Evolutionary conservation across 2,113 vertebrate species (phyloP).

Genomic region (Plecotus auritus): DNA sequence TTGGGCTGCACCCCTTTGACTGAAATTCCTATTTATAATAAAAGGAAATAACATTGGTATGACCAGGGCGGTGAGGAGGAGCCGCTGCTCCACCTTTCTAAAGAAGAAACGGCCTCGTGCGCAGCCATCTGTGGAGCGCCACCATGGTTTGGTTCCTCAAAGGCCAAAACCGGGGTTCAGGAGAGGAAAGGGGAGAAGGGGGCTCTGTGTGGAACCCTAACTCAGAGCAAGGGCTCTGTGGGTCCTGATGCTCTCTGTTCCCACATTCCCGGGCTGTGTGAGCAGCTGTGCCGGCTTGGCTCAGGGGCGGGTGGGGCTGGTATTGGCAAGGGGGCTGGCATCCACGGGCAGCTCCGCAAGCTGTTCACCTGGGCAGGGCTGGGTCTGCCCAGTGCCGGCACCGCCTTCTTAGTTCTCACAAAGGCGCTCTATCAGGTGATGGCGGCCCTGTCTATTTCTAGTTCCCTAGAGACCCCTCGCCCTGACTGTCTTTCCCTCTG

Average conservation of each 20-base stretch:
- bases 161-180: not conserved
- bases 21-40: conserved; percentile 81
- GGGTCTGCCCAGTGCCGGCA: not conserved
- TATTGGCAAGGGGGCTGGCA: too few species aligned
- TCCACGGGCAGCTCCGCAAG: rapidly evolving
- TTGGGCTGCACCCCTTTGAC: conserved; percentile 77
- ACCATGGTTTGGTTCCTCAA: not conserved
- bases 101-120: not conserved
- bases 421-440: rapidly evolving
- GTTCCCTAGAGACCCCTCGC: rapidly evolving
- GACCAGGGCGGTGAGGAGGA: conserved; percentile 60
- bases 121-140: not conserved
- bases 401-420: not conserved
- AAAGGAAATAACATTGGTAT: conserved; percentile 81
- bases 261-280: rapidly evolving
- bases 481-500: not conserved
- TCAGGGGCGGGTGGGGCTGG: rapidly evolving
- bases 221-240: rapidly evolving
- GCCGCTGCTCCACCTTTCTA: not conserved
- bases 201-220: rapidly evolving
- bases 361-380: not conserved
- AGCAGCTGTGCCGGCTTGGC: too few species aligned
- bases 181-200: not conserved
- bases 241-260: not conserved
- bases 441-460: rapidly evolving